phyloP scores from a whole-genome alignment of 2,888 invertebrate genomes.

The Flabesymbios commensalis region DNA sequence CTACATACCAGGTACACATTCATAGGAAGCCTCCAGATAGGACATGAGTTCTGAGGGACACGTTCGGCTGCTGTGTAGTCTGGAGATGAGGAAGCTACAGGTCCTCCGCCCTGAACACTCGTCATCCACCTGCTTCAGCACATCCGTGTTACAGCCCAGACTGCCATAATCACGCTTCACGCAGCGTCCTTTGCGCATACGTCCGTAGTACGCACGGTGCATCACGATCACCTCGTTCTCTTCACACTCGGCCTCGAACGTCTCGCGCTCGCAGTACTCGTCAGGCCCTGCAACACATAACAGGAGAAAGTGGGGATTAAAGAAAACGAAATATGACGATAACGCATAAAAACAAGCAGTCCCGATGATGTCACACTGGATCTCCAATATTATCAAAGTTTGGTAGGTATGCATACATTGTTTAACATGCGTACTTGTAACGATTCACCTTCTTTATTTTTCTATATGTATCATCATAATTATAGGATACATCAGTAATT shows the following conservation, averaged over 20 bases:
- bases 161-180: conserved; percentile 22
- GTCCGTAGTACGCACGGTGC: conserved; percentile 21
- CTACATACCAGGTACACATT: conserved; percentile 22
- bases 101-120: conserved; percentile 28
- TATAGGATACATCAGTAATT: no score
- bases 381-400: no score
- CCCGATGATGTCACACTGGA: no score
- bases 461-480: no score
- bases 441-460: no score
- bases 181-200: conserved; percentile 27
- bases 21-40: conserved; percentile 25
- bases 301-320: no score
- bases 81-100: conserved; percentile 24
- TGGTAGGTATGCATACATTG: no score
- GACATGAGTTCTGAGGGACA: conserved; percentile 29
- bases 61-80: conserved; percentile 19
- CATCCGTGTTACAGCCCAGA: conserved; percentile 25
- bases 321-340: no score
- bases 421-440: no score
- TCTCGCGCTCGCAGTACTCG: conserved; percentile 29
- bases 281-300: background rate
- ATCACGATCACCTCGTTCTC: conserved; percentile 24
- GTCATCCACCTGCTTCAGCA: conserved; percentile 21
- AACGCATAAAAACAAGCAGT: no score
- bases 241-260: conserved; percentile 20